Percentiles rank a stretch among this genome's conserved stretches.
Evolutionary conservation across 2,888 invertebrate species (phyloP).

Genomic region (Parthenolecanium corni): DNA sequence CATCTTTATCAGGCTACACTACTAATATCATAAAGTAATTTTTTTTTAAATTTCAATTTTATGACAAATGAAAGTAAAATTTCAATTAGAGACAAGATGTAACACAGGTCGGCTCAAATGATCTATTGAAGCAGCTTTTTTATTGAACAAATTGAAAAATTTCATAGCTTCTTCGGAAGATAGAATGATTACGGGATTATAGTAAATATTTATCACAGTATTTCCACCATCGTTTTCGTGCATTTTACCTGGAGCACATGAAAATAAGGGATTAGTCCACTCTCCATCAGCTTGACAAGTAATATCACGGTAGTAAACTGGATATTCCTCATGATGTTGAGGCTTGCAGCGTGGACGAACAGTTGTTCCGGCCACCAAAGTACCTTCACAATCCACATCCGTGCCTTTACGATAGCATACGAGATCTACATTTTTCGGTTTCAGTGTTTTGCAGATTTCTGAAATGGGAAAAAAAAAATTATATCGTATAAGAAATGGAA

Average conservation of each 20-base stretch:
- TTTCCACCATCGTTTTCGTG: neutral
- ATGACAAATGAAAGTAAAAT: no score
- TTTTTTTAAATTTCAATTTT: no score
- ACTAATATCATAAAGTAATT: no score
- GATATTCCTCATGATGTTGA: neutral
- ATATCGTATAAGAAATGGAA: neutral
- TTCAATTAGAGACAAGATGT: no score
- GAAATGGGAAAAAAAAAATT: neutral
- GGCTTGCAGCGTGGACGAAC: conserved; percentile 11
- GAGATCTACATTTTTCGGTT: conserved; percentile 2
- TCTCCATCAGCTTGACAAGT: conserved; percentile 19
- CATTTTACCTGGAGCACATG: conserved; percentile 14
- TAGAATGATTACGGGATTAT: neutral
- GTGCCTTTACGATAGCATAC: neutral
- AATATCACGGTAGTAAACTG: conserved; percentile 2
- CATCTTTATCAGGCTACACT: no score
- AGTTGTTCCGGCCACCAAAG: neutral
- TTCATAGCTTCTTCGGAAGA: neutral
- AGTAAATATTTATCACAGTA: neutral
- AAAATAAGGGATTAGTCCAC: conserved; percentile 13
- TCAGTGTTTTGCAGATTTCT: conserved; percentile 11
- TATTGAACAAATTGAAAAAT: no score
- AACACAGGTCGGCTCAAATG: no score
- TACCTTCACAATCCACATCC: neutral
- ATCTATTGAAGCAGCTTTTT: no score